Conservation (phyloP, 2,888 invertebrate genomes). For the Pyrrhia umbra region DNA sequence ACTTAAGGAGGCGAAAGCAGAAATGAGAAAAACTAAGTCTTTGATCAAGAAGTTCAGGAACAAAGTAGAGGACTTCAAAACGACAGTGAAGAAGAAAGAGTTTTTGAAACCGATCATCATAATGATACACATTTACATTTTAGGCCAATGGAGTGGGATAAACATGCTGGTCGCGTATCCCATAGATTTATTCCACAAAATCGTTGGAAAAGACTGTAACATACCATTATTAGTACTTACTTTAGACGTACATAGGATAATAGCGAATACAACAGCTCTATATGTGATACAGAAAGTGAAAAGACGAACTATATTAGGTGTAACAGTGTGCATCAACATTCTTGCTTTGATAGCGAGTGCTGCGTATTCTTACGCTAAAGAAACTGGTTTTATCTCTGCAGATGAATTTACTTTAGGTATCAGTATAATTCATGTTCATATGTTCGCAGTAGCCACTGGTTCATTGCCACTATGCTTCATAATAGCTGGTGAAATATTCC, state of each 20-base stretch:
- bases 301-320: conserved; percentile 76
- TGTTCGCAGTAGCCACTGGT: conserved; percentile 89
- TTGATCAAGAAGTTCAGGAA: conserved; percentile 63
- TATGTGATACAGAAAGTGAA: conserved; percentile 80
- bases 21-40: conserved; percentile 62
- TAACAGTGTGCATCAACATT: conserved; percentile 72
- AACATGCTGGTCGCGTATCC: conserved; percentile 77
- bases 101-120: conserved; percentile 79
- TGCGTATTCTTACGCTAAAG: conserved; percentile 73
- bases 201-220: conserved; percentile 71
- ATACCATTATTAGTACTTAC: conserved; percentile 76
- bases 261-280: conserved; percentile 76
- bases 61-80: conserved; percentile 66
- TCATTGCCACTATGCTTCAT: conserved; percentile 92
- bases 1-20: conserved; percentile 67
- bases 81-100: conserved; percentile 73
- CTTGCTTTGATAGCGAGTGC: conserved; percentile 72
- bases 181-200: conserved; percentile 74
- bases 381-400: conserved; percentile 62
- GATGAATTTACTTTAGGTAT: conserved; percentile 74
- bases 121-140: conserved; percentile 77
- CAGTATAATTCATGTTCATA: conserved; percentile 79
- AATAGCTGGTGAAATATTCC: conserved; percentile 92
- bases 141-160: conserved; percentile 79
- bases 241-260: conserved; percentile 77